Conservation (phyloP, 2,113 vertebrate species). For the Engraulis encrasicolus region DNA sequence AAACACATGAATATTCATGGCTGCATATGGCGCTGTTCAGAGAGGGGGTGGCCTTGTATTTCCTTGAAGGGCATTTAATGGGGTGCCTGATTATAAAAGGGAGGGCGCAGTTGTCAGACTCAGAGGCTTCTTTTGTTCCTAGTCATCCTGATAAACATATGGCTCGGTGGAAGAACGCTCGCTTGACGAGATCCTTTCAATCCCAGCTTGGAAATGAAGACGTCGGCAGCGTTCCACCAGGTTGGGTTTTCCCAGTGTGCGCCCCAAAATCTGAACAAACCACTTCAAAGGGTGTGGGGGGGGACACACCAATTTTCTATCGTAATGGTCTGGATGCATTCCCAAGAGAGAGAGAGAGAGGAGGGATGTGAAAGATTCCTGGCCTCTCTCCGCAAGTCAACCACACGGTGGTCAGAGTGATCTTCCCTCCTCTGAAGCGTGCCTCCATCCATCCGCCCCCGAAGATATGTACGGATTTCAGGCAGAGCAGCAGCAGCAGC, state of each 20-base stretch:
- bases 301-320: neutral
- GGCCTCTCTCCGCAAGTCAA: conserved; percentile 3
- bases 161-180: neutral
- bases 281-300: conserved; percentile 4
- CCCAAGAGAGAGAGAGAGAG: no score
- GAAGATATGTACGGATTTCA: neutral
- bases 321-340: neutral
- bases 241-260: neutral
- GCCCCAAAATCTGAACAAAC: neutral
- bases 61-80: conserved; percentile 39
- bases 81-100: conserved; percentile 29
- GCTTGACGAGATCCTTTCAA: neutral
- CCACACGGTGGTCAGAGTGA: conserved; percentile 10
- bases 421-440: neutral
- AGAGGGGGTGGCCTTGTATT: conserved; percentile 24
- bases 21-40: conserved; percentile 40
- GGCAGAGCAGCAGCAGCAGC: no score
- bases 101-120: conserved; percentile 37
- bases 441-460: neutral
- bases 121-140: neutral
- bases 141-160: conserved; percentile 1
- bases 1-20: conserved; percentile 41
- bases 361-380: conserved; percentile 4
- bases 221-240: neutral
- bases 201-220: conserved; percentile 1